These are phyloP conservation scores for Troglohyphantes excavatus DNA, from an alignment of 2,888 invertebrate species.

Conservation along the genomic window DNA sequence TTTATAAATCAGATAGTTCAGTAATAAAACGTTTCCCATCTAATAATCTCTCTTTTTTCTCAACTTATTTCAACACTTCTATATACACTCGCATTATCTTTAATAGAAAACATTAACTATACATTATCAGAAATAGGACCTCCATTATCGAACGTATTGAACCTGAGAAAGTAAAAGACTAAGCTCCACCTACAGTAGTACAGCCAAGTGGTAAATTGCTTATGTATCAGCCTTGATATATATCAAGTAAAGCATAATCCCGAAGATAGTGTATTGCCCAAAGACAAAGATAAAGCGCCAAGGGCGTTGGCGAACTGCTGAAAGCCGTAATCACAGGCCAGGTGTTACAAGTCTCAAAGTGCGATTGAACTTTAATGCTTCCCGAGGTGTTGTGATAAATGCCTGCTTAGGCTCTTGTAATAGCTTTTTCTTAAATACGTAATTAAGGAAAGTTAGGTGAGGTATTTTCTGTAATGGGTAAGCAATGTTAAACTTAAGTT, in stretches of 20 bases:
- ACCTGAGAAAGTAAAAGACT: neutral
- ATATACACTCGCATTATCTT: too few species aligned
- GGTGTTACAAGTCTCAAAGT: constrained; percentile 50
- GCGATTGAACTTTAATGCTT: constrained; percentile 44
- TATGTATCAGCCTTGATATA: constrained; percentile 34
- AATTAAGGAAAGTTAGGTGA: constrained; percentile 20
- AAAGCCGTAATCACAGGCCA: constrained; percentile 49
- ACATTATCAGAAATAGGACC: too few species aligned
- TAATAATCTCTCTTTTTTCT: too few species aligned
- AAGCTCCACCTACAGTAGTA: too few species aligned
- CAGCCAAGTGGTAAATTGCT: constrained; percentile 43
- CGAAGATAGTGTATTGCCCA: constrained; percentile 42
- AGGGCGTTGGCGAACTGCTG: constrained; percentile 51
- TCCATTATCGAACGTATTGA: too few species aligned
- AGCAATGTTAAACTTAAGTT: neutral
- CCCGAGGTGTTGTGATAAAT: constrained; percentile 55
- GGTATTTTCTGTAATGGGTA: neutral
- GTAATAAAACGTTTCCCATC: too few species aligned
- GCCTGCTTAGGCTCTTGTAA: constrained; percentile 31
- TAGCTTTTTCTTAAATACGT: constrained; percentile 57
- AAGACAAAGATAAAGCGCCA: constrained; percentile 36
- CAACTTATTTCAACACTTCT: too few species aligned
- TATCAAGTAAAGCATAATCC: constrained; percentile 43
- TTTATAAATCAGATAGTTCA: too few species aligned
- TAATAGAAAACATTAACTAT: too few species aligned